Evolutionary conservation across 2,113 vertebrate genomes (phyloP).

Genomic region (Alectura lathami): DNA sequence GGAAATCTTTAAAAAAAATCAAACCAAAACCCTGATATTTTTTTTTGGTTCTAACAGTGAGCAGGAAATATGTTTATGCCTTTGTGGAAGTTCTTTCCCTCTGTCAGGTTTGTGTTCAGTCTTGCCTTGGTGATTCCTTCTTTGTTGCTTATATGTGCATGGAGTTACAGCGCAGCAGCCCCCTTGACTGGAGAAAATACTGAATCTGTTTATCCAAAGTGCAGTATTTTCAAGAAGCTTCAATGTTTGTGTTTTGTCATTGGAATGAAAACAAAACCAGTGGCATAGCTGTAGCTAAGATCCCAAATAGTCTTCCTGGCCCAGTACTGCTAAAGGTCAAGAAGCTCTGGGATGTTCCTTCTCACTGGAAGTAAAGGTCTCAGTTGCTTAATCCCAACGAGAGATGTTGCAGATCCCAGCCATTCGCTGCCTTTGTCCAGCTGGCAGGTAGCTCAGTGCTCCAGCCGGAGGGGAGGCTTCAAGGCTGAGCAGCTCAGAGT

Average conservation of each 20-base stretch:
- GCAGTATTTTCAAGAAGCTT: not conserved
- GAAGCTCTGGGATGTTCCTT: not conserved
- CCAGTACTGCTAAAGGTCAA: not conserved
- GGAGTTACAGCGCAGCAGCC: not conserved
- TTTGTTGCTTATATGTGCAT: accelerated
- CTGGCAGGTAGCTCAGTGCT: not conserved
- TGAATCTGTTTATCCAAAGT: not conserved
- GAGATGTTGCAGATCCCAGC: not conserved
- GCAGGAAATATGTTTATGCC: not conserved
- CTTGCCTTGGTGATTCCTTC: not conserved
- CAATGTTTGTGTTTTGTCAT: not conserved
- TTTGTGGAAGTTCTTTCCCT: not conserved
- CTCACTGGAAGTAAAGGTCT: not conserved
- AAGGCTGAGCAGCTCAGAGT: not conserved
- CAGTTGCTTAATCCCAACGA: not conserved
- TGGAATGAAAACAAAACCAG: not conserved
- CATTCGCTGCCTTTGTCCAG: not conserved
- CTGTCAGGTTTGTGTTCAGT: not conserved
- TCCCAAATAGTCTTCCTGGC: not conserved
- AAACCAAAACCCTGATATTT: not conserved
- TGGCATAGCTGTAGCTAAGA: not conserved
- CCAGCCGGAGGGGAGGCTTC: not conserved
- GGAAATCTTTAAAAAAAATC: not conserved
- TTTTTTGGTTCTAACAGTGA: not conserved
- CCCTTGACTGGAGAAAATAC: not conserved